phyloP scores from a whole-genome alignment of 2,888 invertebrate genomes.

The Automeris io region DNA sequence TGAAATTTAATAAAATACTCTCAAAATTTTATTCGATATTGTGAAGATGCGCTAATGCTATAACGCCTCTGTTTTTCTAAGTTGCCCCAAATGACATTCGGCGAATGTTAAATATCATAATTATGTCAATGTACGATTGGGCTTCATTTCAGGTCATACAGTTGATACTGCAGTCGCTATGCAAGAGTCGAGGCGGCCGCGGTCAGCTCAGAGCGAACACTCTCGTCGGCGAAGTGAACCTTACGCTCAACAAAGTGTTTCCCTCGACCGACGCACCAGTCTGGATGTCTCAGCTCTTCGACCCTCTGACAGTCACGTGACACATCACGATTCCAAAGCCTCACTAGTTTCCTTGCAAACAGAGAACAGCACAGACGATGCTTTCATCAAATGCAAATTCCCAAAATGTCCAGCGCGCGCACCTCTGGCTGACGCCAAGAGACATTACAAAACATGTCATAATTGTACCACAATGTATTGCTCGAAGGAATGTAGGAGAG shows the following conservation, averaged over 20 bases:
- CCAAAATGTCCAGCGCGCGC: conserved; percentile 87
- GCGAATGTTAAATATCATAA: no score
- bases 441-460: conserved; percentile 93
- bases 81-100: no score
- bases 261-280: conserved; percentile 77
- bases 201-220: conserved; percentile 63
- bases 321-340: conserved; percentile 57
- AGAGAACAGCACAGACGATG: conserved; percentile 69
- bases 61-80: no score
- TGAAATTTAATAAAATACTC: no score
- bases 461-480: conserved; percentile 97
- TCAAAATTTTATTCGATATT: no score
- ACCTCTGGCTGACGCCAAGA: conserved; percentile 85
- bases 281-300: conserved; percentile 72
- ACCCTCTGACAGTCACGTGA: conserved; percentile 46
- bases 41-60: no score
- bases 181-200: conserved; percentile 59
- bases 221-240: conserved; percentile 64
- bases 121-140: conserved; percentile 8
- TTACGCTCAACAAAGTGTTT: conserved; percentile 48
- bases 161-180: conserved; percentile 70
- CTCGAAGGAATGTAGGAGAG: conserved; percentile 91
- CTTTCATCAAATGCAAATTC: conserved; percentile 85
- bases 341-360: conserved; percentile 68
- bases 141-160: conserved; percentile 65